Base-by-base conservation (phyloP, 2,113 vertebrate species). In the Dissostichus mawsoni region DNA sequence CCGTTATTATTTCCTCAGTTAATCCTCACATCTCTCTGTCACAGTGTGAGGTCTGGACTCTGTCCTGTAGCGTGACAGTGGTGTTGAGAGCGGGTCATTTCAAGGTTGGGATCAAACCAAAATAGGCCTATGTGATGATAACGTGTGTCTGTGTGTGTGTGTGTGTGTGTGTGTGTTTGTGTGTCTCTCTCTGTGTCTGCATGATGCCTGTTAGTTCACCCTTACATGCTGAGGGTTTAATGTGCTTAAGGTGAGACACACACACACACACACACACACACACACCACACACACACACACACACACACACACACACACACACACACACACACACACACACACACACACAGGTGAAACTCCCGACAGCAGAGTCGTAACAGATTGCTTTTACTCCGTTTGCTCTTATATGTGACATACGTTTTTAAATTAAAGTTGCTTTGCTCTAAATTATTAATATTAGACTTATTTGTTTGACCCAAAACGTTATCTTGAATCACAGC, bases 211-310 rank as follows among this genome's bases (percentile, higher is more conserved):
- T 81, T 85, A 79, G 81, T 73, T 75, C 75, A 78, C 72, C 61
- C 71, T 68, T 17, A 81, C 87, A 79, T 72, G 84, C 83, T 79
- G 84, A 63, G 88, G 78, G 75, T 85, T 87, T 83, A 79, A 89
- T 78, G 78, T 83, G 85, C 83, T 76, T 62, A 48, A 80, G 80
- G 85, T 64, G 13, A 84, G 52, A 69, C 48, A 62, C 53, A 48
- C 56, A 58, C 29, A 76, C 66, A 67, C 66, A 69, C 65, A n/a
- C n/a, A 69, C 48, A 62, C 53, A 48, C 56, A 58, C 29, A 76
- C 66, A 67, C 66, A 69, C 65, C n/a, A 66, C 53, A 63, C 72
- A 76, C 68, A 67, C 77, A 73, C 73, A 56, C 51, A 68, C 55
- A 56, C 76, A 69, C 45, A 70, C 57, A 25, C 1, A 16, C 62